Evolutionary conservation across 2,888 invertebrate genomes (phyloP), one percentile per base, ranked within the genome.

Genomic region (Scaptomyza tumidula): DNA sequence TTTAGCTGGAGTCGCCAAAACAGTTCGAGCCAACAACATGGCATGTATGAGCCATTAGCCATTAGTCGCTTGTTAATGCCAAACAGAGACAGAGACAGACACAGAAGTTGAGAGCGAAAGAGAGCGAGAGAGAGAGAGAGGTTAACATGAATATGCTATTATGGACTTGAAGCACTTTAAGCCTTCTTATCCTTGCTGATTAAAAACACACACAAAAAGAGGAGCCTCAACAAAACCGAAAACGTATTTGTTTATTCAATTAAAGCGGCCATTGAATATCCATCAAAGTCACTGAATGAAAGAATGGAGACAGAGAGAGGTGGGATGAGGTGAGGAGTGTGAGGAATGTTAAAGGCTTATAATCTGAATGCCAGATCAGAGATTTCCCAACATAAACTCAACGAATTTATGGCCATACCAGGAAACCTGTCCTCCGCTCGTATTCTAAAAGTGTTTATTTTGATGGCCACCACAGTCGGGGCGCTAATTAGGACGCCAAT

Each of bases 401-500:
- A 19, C 61, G 48, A 81, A 75, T 79, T 88, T 77, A 88, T 84
- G 79, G 66, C 59, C 50, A 78, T 78, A 73, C 19, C 19, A 19
- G 73, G 81, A 37, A 37, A n/a, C 79, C 74, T 78, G 77, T 81
- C 85, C 85, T 71, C 73, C 85, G 72, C 75, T 88, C 79, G 81
- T 88, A 86, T 89, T 87, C 75, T 80, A 74, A 76, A 88, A 89
- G 88, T 87, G 84, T 89, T 89, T 89, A 89, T 89, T 90, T 90
- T 90, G 90, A 89, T 88, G 78, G 77, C 76, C 87, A 74, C 69
- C 74, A 59, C 87, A 77, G 82, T 68, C 76, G 72, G 71, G 68
- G 71, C 80, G 83, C 86, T 84, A 84, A 84, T 84, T 84, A 84
- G 83, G 88, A 76, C 54, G 87, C 35, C 35, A 13, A 35, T n/a